These are phyloP conservation scores for Dromiciops gliroides DNA, from an alignment of 2,113 vertebrate genomes.

Conservation along the genomic window DNA sequence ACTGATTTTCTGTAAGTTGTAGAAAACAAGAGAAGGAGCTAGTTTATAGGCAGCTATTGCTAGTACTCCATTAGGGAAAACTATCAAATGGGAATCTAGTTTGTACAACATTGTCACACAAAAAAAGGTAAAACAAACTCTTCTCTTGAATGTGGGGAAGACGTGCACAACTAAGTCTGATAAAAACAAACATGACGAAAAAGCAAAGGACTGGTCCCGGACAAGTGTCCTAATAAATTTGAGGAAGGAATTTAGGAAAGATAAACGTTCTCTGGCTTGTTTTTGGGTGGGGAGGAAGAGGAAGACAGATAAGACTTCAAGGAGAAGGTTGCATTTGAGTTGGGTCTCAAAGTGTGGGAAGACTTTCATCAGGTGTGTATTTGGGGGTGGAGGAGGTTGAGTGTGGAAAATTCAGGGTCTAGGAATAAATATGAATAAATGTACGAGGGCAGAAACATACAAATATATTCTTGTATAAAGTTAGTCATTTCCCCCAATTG, in stretches of 20 bases:
- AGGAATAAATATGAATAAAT: background rate
- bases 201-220: no score
- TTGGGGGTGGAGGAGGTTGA: background rate
- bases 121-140: background rate
- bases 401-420: background rate
- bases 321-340: background rate
- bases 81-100: background rate
- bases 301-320: background rate
- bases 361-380: background rate
- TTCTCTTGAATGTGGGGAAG: background rate
- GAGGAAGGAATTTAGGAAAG: no score
- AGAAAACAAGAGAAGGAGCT: background rate
- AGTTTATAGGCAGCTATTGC: background rate
- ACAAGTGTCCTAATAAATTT: no score
- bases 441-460: background rate
- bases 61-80: background rate
- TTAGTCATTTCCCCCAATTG: background rate
- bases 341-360: background rate
- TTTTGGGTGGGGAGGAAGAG: background rate
- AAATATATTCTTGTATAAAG: background rate
- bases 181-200: background rate
- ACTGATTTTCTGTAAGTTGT: background rate
- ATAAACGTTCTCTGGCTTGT: no score
- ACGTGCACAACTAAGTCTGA: background rate
- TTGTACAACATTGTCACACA: background rate